phyloP scores from a whole-genome alignment of 2,113 vertebrate genomes.

The Catharus minimus region DNA sequence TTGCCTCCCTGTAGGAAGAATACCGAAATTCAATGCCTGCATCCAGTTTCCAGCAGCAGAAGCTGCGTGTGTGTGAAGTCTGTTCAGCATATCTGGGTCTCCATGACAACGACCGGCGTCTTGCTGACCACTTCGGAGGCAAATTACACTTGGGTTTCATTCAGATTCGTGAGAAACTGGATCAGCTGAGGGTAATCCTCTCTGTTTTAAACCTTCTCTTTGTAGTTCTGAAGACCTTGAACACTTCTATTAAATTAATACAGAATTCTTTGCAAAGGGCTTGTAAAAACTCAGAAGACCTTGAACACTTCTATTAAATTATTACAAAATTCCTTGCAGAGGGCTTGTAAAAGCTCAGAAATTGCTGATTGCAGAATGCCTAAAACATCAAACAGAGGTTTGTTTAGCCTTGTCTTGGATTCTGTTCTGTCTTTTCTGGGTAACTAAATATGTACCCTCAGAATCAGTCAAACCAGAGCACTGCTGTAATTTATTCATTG shows the following conservation, averaged over 20 bases:
- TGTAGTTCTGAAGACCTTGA: neutral
- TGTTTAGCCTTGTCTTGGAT: neutral
- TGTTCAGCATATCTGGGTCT: slow-evolving; percentile 97
- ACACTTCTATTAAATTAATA: neutral
- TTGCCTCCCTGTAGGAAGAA: slow-evolving; percentile 82
- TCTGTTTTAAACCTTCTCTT: neutral
- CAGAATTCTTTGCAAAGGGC: neutral
- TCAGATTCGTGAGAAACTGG: slow-evolving; percentile 96
- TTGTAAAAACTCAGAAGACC: neutral
- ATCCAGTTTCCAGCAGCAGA: slow-evolving; percentile 98
- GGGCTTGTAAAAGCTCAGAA: neutral
- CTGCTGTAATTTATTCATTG: neutral
- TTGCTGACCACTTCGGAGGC: slow-evolving; percentile 98
- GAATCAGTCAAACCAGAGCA: neutral
- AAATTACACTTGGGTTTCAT: slow-evolving; percentile 98
- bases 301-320: neutral
- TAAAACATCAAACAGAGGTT: neutral
- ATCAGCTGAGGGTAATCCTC: slow-evolving; percentile 87
- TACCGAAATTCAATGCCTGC: slow-evolving; percentile 99
- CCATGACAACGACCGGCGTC: slow-evolving; percentile 95
- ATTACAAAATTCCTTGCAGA: neutral
- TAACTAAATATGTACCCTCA: neutral
- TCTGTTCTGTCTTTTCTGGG: neutral
- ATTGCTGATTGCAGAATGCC: neutral
- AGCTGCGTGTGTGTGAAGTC: slow-evolving; percentile 95